phyloP scores from a whole-genome alignment of 23 tunicate species.

The Diplosoma virens region DNA sequence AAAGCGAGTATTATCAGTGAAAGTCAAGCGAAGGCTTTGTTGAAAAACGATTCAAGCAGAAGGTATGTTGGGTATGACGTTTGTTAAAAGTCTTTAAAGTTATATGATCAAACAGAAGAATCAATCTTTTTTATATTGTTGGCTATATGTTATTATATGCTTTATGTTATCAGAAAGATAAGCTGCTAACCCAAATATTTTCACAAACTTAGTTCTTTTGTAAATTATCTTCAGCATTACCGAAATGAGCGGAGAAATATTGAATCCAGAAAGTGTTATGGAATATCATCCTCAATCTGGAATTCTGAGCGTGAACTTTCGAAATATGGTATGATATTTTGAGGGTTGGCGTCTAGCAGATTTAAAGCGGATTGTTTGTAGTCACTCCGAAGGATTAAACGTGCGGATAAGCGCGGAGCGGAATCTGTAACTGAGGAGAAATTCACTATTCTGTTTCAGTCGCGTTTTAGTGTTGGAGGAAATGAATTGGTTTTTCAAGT shows the following conservation, averaged over 20 bases:
- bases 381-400: conserved; percentile 93
- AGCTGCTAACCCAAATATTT: too few species aligned
- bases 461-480: conserved; percentile 91
- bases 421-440: conserved; percentile 97
- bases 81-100: too few species aligned
- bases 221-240: conserved; percentile 59
- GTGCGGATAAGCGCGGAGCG: conserved; percentile 97
- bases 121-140: too few species aligned
- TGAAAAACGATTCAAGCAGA: conserved; percentile 83
- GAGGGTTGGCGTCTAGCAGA: neutral
- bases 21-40: conserved; percentile 82
- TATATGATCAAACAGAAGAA: too few species aligned
- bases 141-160: too few species aligned
- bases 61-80: conserved; percentile 61
- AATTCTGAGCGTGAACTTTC: conserved; percentile 87
- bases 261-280: conserved; percentile 92
- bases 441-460: conserved; percentile 90
- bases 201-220: neutral
- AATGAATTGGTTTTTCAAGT: conserved; percentile 93
- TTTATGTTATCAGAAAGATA: too few species aligned
- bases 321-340: conserved; percentile 78
- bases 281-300: conserved; percentile 97
- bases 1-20: conserved; percentile 97
- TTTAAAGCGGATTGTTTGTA: neutral
- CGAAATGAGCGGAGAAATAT: conserved; percentile 91